Evolutionary conservation across 1,140 invertebrate species (phyloP), one percentile per base, ranked within the genome.

Genomic region (Calliphora vicina): DNA sequence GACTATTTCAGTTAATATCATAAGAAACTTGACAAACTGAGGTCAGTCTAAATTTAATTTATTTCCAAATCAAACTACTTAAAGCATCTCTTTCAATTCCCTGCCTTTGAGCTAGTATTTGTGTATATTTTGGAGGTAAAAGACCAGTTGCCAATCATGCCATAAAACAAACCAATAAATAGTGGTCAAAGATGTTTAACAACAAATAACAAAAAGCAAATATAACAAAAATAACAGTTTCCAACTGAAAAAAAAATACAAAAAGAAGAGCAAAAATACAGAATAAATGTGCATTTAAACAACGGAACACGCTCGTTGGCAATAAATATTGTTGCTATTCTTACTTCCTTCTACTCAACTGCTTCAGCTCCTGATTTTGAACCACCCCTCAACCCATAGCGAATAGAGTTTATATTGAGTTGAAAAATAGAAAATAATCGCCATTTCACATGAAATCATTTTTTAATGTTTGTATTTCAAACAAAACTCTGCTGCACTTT

Each of bases 401-500:
- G n/a, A n/a, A n/a, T n/a, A n/a, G n/a, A 15, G 27, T 27, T 26
- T 17, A 73, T 73, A 78, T 12, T 83, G 84, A 82, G 85, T 87
- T 85, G 84, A 83, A 89, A n/a, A 35, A 35, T 35, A 35, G 6
- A 35, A 35, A 89, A 88, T 89, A 89, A 89, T 89, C 88, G 87
- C 88, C 86, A 85, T 86, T 89, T 89, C 88, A 89, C 88, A 89
- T 89, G 88, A 89, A 89, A 89, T 89, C 88, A 89, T 89, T 89
- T 86, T 86, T 86, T n/a, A n/a, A 83, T 80, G 6, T 23, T 78
- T 83, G 84, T 83, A 85, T 87, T 86, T 86, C 84, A 86, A 83
- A 82, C 84, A 87, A 35, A 29, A 84, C n/a, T 84, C 83, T 84
- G 84, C 84, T 72, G 26, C 72, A 74, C 25, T 74, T 29, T 29